These are phyloP conservation scores for Dicyrtomina minuta DNA, from an alignment of 2,888 invertebrate species.

Conservation along the genomic window DNA sequence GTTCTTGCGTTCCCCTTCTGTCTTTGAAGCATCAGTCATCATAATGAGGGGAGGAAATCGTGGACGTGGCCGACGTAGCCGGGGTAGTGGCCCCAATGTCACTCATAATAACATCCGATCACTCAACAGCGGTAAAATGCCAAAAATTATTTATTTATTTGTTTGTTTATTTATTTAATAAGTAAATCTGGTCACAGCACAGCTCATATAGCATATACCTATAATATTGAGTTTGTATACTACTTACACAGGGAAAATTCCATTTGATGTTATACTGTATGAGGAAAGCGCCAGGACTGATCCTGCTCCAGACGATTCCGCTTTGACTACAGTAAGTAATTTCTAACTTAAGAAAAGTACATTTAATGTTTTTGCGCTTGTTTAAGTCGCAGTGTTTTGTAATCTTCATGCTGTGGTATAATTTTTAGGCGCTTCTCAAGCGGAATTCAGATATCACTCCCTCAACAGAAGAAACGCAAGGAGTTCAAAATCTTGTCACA, in stretches of 20 bases:
- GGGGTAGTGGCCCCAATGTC: too few relatives aligned
- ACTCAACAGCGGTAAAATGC: too few relatives aligned
- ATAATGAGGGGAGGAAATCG: conserved; percentile 12
- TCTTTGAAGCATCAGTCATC: too few relatives aligned
- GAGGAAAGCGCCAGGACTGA: conserved; percentile 83
- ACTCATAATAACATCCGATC: too few relatives aligned
- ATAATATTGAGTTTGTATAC: too few relatives aligned
- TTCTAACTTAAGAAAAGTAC: neutral
- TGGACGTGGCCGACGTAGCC: neutral
- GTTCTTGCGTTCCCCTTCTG: too few relatives aligned
- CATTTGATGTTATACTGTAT: conserved; percentile 83
- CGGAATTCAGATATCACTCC: conserved; percentile 90
- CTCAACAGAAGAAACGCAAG: conserved; percentile 81
- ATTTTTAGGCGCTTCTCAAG: conserved; percentile 78
- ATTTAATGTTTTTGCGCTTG: neutral
- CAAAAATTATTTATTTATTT: too few relatives aligned
- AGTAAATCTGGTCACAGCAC: too few relatives aligned
- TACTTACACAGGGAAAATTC: conserved; percentile 64
- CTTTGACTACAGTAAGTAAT: conserved; percentile 70
- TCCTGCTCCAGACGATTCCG: conserved; percentile 78
- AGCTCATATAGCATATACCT: too few relatives aligned
- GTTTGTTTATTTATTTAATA: too few relatives aligned
- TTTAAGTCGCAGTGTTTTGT: neutral
- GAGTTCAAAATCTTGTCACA: conserved; percentile 84
- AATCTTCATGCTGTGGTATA: neutral